These are phyloP conservation scores for Squalus acanthias DNA, from an alignment of 2,797 vertebrate species.

Conservation along the genomic window DNA sequence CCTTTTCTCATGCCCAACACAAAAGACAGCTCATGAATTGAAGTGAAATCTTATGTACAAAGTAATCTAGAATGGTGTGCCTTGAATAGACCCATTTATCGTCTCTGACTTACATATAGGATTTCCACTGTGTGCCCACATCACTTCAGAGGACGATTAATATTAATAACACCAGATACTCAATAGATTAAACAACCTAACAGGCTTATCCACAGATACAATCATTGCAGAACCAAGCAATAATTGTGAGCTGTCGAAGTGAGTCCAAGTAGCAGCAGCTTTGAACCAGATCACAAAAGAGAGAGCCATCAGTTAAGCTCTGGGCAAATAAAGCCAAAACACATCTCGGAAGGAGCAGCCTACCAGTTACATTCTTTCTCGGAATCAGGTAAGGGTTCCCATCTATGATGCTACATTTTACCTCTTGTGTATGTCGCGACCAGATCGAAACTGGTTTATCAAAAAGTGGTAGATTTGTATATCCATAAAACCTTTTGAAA, in stretches of 20 bases:
- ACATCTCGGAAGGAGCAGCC: too few species aligned
- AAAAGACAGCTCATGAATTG: neutral
- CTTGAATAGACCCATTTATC: neutral
- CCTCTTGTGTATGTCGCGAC: too few species aligned
- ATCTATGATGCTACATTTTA: too few species aligned
- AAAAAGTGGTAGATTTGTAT: too few species aligned
- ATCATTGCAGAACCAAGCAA: neutral
- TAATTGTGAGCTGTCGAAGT: neutral
- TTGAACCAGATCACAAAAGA: neutral
- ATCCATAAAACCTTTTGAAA: too few species aligned
- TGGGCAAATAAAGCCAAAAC: too few species aligned
- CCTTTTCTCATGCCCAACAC: neutral
- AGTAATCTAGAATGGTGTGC: neutral
- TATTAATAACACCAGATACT: neutral
- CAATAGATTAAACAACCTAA: neutral
- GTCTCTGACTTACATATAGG: neutral
- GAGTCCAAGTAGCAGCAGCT: neutral
- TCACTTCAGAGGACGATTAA: neutral
- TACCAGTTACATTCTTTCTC: too few species aligned
- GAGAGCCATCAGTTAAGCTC: neutral
- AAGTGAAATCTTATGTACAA: neutral
- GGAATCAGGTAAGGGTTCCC: too few species aligned
- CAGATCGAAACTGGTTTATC: too few species aligned
- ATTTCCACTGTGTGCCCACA: neutral
- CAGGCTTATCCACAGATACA: neutral